Evolutionary conservation across 2,888 invertebrate genomes (phyloP), one percentile per base, ranked within the genome.

Genomic region (Phaonia tiefii): DNA sequence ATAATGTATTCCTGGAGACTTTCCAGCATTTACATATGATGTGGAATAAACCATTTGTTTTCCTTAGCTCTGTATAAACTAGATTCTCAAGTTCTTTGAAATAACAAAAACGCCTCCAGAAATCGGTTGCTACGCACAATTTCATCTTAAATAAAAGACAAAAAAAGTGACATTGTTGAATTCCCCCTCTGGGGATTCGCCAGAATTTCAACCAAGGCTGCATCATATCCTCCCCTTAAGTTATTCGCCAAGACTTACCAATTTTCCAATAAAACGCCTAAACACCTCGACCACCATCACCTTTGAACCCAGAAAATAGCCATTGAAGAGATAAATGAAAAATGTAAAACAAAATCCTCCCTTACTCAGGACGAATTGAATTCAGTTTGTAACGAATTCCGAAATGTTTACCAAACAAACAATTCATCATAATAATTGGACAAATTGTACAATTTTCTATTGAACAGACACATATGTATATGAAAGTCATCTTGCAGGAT

Each of bases 371-470:
- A n/a, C n/a, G 1, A 51, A 51, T 10, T n/a, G 13, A 49, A 70
- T 31, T 42, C 42, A 25, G 51, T 49, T 75, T 69, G 54, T 7
- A 22, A 69, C 15, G 66, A 75, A 78, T 75, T 78, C 20, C 60
- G 60, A 60, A 81, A 78, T 81, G 78, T 81, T 75, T 81, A 78
- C 75, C 78, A 71, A 81, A 81, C 78, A 81, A 81, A 81, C 81
- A 78, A 81, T 81, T 81, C 81, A 81, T 81, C 81, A 81, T 81
- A 75, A 81, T 78, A 81, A 81, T 81, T 72, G 81, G 72, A 81
- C 72, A 81, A 81, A 81, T 81, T 81, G 72, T 78, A n/a, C 42
- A 39, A 20, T 13, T 39, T n/a, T 2, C 3, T 31, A n/a, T 15
- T 44, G 69, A 69, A 8, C 31, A 73, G 46, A 31, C 46, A 71